Percentiles rank a stretch among this genome's conserved stretches.
Evolutionary conservation across 2,113 vertebrate species (phyloP).

Genomic region (Gasterosteus aculeatus): DNA sequence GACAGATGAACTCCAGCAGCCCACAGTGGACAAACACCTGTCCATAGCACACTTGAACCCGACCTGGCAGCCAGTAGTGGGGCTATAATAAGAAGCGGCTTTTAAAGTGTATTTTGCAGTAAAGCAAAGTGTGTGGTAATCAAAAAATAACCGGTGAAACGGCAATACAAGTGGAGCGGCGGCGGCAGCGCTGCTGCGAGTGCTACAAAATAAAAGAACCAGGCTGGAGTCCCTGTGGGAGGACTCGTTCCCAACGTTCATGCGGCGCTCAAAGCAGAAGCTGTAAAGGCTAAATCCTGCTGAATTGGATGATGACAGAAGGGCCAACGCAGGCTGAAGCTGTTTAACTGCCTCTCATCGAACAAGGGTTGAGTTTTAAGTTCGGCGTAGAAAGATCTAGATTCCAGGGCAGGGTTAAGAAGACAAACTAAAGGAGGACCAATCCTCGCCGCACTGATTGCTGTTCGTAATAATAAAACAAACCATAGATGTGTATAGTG

Average conservation of each 20-base stretch:
- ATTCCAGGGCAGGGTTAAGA: slow-evolving; percentile 55
- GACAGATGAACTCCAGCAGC: slow-evolving; percentile 55
- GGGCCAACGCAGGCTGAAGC: slow-evolving; percentile 14
- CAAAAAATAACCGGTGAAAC: slow-evolving; percentile 20
- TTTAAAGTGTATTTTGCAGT: slow-evolving; percentile 34
- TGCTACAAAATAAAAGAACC: slow-evolving; percentile 4
- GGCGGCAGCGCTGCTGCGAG: not conserved
- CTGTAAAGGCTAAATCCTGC: slow-evolving; percentile 38
- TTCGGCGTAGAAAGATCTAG: slow-evolving; percentile 25
- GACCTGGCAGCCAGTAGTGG: slow-evolving; percentile 34
- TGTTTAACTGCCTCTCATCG: slow-evolving; percentile 6
- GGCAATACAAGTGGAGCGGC: not conserved
- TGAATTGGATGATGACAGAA: slow-evolving; percentile 20
- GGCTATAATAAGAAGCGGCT: slow-evolving; percentile 41
- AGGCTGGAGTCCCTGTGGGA: slow-evolving; percentile 15
- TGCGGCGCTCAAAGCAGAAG: slow-evolving; percentile 31
- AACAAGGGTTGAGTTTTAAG: slow-evolving; percentile 34
- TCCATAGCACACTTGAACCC: slow-evolving; percentile 56
- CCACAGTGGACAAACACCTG: slow-evolving; percentile 65
- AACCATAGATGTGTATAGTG: slow-evolving; percentile 14
- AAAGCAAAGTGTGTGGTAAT: not conserved
- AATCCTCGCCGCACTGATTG: not conserved
- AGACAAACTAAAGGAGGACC: slow-evolving; percentile 51
- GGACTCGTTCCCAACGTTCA: slow-evolving; percentile 23
- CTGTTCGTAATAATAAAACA: slow-evolving; percentile 28